phyloP scores from a whole-genome alignment of 2,113 vertebrate genomes.

The Arothron firmamentum region DNA sequence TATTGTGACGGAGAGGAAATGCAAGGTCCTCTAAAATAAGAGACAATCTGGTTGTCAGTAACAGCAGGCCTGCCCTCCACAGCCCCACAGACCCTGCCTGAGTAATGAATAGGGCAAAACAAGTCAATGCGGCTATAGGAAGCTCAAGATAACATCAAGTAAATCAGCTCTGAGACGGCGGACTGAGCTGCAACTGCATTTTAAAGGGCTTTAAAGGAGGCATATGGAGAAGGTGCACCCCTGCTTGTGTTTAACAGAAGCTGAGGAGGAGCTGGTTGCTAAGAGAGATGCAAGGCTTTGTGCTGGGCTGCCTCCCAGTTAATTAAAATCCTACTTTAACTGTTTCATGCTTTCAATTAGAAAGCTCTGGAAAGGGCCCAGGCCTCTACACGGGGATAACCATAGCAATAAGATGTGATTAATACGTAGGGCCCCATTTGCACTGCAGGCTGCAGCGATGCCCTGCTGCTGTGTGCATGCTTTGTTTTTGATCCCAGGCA shows the following conservation, averaged over 20 bases:
- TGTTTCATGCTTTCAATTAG: conserved; percentile 73
- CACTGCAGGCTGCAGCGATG: conserved; percentile 28
- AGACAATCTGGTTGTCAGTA: conserved; percentile 70
- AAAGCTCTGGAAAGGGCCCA: conserved; percentile 60
- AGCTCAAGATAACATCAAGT: background rate
- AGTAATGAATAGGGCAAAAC: no score
- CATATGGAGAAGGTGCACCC: conserved; percentile 49
- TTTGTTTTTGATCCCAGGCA: conserved; percentile 38
- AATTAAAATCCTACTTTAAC: conserved; percentile 73
- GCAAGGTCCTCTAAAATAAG: conserved; percentile 76
- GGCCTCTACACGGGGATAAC: conserved; percentile 58
- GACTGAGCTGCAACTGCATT: conserved; percentile 17
- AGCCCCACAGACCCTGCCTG: conserved; percentile 46
- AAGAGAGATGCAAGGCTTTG: conserved; percentile 62
- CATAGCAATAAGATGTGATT: conserved; percentile 65
- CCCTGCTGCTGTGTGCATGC: conserved; percentile 43
- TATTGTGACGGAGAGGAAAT: conserved; percentile 81
- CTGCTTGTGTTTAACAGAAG: conserved; percentile 53
- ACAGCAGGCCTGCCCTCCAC: conserved; percentile 64
- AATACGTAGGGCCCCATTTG: conserved; percentile 41
- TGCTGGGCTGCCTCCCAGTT: conserved; percentile 59
- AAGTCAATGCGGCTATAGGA: background rate
- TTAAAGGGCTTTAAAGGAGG: conserved; percentile 37
- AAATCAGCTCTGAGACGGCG: conserved; percentile 10
- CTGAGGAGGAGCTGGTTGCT: conserved; percentile 65